These are phyloP conservation scores for Litoditis marina DNA, from an alignment of 2,888 invertebrate genomes.

Conservation along the genomic window DNA sequence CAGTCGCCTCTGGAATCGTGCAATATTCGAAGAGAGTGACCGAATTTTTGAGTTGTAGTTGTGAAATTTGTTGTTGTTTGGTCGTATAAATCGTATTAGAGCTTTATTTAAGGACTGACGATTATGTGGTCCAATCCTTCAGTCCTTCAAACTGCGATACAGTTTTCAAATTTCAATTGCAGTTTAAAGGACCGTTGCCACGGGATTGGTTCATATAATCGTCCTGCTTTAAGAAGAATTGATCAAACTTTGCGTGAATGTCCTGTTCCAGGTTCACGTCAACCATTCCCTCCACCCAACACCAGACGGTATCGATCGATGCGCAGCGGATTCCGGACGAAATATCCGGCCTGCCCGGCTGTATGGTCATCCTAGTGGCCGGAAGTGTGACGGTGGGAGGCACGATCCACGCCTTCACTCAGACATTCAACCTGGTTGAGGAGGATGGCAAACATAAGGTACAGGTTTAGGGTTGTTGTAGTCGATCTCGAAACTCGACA, in stretches of 20 bases:
- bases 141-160: too few species aligned
- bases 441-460: slow-evolving; percentile 44
- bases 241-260: not conserved
- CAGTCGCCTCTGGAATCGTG: too few species aligned
- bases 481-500: not conserved
- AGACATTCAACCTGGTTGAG: slow-evolving; percentile 30
- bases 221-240: not conserved
- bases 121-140: too few species aligned
- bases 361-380: slow-evolving; percentile 10
- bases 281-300: slow-evolving; percentile 78
- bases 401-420: slow-evolving; percentile 25
- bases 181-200: too few species aligned
- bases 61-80: too few species aligned
- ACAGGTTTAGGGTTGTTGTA: not conserved
- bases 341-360: slow-evolving; percentile 1
- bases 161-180: too few species aligned
- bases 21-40: too few species aligned
- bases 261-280: slow-evolving; percentile 71
- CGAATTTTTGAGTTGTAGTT: too few species aligned
- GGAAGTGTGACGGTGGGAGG: slow-evolving; percentile 25
- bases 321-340: slow-evolving; percentile 69
- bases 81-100: too few species aligned
- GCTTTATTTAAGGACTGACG: too few species aligned
- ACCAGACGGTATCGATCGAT: slow-evolving; percentile 77
- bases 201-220: not conserved